Conservation (phyloP, 2,113 vertebrate genomes). For the Noturus placidus region DNA sequence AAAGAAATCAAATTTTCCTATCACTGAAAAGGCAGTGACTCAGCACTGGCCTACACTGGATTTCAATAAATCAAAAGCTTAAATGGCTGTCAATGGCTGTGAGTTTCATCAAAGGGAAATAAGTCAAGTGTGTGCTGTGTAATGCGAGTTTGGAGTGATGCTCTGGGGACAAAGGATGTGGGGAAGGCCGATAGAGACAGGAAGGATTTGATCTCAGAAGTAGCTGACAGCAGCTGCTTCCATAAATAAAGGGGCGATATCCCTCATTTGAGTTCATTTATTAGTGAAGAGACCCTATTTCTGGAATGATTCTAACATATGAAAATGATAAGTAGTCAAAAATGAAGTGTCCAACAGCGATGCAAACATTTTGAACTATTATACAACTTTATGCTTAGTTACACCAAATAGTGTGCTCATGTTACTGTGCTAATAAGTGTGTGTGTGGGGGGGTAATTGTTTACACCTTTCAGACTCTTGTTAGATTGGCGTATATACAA, state of each 20-base stretch:
- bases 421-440: no score
- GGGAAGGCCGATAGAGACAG: not conserved
- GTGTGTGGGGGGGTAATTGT: no score
- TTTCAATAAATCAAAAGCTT: constrained; percentile 51
- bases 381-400: not conserved
- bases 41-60: constrained; percentile 41
- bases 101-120: constrained; percentile 41
- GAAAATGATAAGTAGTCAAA: not conserved
- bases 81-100: constrained; percentile 40
- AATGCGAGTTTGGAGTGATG: constrained; percentile 28
- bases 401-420: no score
- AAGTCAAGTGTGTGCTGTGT: constrained; percentile 44
- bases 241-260: constrained; percentile 17
- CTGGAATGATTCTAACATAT: not conserved
- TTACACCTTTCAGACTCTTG: no score
- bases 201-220: constrained; percentile 30
- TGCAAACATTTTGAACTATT: not conserved
- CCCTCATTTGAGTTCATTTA: constrained; percentile 48
- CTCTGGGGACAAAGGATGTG: constrained; percentile 10
- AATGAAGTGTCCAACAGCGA: not conserved
- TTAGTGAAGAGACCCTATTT: constrained; percentile 1
- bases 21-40: constrained; percentile 44
- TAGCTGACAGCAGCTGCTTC: constrained; percentile 27
- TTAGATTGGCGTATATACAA: no score
- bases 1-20: constrained; percentile 36